Evolutionary conservation across 2,888 invertebrate species (phyloP).

Genomic region (Temnothorax ravouxi): DNA sequence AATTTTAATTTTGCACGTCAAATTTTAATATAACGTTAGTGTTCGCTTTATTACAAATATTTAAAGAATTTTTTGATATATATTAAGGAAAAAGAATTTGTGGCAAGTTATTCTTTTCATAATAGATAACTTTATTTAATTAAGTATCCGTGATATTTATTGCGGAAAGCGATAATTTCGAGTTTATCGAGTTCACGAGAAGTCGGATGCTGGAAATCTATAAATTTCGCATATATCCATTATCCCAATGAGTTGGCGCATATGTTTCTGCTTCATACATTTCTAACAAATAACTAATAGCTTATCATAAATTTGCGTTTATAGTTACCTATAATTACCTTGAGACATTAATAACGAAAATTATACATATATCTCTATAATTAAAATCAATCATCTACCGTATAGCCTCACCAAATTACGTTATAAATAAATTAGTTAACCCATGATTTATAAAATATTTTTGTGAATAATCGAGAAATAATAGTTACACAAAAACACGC

Average conservation of each 20-base stretch:
- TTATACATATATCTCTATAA: neutral
- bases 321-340: neutral
- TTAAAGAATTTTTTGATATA: neutral
- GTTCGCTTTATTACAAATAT: neutral
- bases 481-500: neutral
- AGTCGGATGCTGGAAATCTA: neutral
- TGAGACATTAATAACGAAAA: neutral
- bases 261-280: slow-evolving; percentile 10
- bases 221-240: slow-evolving; percentile 36
- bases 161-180: slow-evolving; percentile 20
- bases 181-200: neutral
- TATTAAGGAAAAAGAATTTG: neutral
- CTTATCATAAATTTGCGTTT: neutral
- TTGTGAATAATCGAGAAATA: neutral
- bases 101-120: neutral
- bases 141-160: neutral
- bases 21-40: neutral
- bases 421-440: neutral
- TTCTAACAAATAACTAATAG: neutral
- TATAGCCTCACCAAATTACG: neutral
- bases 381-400: neutral
- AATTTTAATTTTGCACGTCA: neutral
- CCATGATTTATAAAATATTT: neutral
- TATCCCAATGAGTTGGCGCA: neutral
- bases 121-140: slow-evolving; percentile 14